These are phyloP conservation scores for Oegoconia quadripuncta DNA, from an alignment of 2,888 invertebrate genomes.

Conservation along the genomic window DNA sequence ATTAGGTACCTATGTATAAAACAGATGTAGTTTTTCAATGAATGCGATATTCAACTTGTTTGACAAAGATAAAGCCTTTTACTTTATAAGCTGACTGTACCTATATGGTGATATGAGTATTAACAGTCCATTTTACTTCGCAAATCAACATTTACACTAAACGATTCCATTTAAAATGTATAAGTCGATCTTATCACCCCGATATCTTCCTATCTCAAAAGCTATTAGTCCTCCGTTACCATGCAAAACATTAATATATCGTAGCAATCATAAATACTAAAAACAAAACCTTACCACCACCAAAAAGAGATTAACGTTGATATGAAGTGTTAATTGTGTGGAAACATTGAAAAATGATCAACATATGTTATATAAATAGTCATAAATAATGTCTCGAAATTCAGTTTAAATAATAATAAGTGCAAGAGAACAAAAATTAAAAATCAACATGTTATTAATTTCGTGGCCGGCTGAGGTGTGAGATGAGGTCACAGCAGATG, in stretches of 20 bases:
- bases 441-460: conserved; percentile 78
- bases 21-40: no score
- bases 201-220: background rate
- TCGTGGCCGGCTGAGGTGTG: conserved; percentile 71
- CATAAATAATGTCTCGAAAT: conserved; percentile 75
- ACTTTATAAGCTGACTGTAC: no score
- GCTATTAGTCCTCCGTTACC: conserved; percentile 17
- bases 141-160: no score
- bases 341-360: conserved; percentile 78
- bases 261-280: conserved; percentile 42
- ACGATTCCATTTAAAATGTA: no score
- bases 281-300: conserved; percentile 48
- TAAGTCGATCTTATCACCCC: no score
- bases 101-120: no score
- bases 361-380: conserved; percentile 79
- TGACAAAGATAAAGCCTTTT: no score
- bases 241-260: conserved; percentile 45
- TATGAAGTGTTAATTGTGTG: conserved; percentile 78
- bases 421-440: conserved; percentile 74
- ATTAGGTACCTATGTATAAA: no score
- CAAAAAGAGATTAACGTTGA: conserved; percentile 68
- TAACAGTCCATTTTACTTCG: no score
- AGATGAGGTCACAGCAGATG: conserved; percentile 51
- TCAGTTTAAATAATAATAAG: conserved; percentile 79
- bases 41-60: no score